Conservation (phyloP, 2,797 vertebrate genomes). For the Sphenodon punctatus region DNA sequence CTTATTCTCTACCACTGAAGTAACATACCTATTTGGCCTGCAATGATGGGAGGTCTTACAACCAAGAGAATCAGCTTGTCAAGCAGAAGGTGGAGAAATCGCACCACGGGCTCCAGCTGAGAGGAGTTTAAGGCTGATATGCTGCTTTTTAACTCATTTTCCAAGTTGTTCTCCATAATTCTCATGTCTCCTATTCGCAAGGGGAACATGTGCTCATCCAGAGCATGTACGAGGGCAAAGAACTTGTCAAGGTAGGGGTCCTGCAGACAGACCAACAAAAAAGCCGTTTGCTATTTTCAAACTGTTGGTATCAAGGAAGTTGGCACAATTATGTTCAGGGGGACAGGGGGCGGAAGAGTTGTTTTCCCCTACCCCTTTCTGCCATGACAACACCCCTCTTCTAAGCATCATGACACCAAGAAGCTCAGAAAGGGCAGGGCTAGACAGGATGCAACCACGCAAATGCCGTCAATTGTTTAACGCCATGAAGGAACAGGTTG, state of each 20-base stretch:
- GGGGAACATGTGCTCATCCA: slow-evolving; percentile 98
- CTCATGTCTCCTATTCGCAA: slow-evolving; percentile 97
- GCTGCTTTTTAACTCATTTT: slow-evolving; percentile 94
- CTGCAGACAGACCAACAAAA: slow-evolving; percentile 68
- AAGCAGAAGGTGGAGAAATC: slow-evolving; percentile 96
- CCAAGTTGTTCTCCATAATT: slow-evolving; percentile 98
- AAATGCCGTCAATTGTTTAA: no score
- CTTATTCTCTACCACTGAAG: no score
- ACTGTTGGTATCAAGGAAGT: neutral
- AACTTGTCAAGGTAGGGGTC: slow-evolving; percentile 98
- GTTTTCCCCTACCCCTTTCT: no score
- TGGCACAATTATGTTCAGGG: no score
- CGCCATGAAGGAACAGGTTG: no score
- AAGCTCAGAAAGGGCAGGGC: no score
- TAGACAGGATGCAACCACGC: no score
- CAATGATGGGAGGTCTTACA: slow-evolving; percentile 95
- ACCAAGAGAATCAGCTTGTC: slow-evolving; percentile 97
- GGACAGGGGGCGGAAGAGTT: no score
- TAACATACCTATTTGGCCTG: slow-evolving; percentile 95
- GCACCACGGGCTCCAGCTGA: slow-evolving; percentile 95
- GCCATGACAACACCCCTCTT: no score
- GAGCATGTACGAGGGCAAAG: slow-evolving; percentile 95
- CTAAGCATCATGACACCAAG: no score
- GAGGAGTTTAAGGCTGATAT: slow-evolving; percentile 93
- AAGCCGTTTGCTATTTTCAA: neutral